Evolutionary conservation across 2,888 invertebrate species (phyloP).

Genomic region (Hyppa rectilinea): DNA sequence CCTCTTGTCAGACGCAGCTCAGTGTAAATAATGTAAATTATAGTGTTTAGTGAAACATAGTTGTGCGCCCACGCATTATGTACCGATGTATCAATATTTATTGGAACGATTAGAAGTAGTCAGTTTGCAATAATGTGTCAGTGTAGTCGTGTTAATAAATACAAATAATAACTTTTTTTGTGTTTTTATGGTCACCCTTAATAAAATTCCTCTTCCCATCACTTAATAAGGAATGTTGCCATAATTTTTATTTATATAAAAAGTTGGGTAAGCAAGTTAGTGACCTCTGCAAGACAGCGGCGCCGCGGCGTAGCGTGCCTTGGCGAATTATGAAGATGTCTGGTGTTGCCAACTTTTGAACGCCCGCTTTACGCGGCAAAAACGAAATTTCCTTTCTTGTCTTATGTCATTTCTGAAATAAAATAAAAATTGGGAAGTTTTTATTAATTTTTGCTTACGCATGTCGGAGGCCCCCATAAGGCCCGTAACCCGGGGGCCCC

Average conservation of each 20-base stretch:
- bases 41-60: slow-evolving; percentile 33
- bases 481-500: too few relatives aligned
- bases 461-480: too few relatives aligned
- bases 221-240: background rate
- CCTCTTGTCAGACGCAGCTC: slow-evolving; percentile 1
- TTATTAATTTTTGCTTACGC: too few relatives aligned
- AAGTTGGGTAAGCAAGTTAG: background rate
- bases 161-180: slow-evolving; percentile 52
- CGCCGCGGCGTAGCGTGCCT: too few relatives aligned
- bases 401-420: too few relatives aligned
- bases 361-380: too few relatives aligned
- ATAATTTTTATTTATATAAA: background rate
- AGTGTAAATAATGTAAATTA: slow-evolving; percentile 65
- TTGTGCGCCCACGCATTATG: slow-evolving; percentile 48
- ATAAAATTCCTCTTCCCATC: background rate
- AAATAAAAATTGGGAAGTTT: too few relatives aligned
- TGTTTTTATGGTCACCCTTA: slow-evolving; percentile 36
- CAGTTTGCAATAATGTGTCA: slow-evolving; percentile 78
- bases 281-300: background rate
- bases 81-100: slow-evolving; percentile 71
- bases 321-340: too few relatives aligned
- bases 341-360: too few relatives aligned
- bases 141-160: slow-evolving; percentile 75
- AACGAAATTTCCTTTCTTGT: too few relatives aligned
- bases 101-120: slow-evolving; percentile 73